Percentiles rank a stretch among this genome's conserved stretches.
Conservation (phyloP, 1,140 invertebrate species). For the Polyergus mexicanus region DNA sequence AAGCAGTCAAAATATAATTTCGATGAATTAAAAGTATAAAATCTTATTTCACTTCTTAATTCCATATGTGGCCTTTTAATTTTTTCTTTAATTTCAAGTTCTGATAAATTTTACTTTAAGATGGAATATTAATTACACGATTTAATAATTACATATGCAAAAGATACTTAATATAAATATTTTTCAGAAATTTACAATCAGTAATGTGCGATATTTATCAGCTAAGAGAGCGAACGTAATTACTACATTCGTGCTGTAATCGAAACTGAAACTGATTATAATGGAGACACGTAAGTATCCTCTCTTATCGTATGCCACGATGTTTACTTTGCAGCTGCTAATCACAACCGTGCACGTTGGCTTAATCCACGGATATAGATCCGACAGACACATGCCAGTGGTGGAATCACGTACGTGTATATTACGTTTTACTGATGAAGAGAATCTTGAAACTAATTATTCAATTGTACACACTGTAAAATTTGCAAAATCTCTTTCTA, state of each 20-base stretch:
- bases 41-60: too few species aligned
- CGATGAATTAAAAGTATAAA: not conserved
- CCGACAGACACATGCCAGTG: not conserved
- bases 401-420: not conserved
- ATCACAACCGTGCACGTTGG: slow-evolving; percentile 35
- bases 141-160: not conserved
- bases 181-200: not conserved
- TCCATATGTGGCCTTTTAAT: too few species aligned
- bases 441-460: slow-evolving; percentile 41
- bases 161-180: slow-evolving; percentile 6
- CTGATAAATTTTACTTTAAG: too few species aligned
- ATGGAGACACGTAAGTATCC: not conserved
- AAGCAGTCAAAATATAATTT: not conserved
- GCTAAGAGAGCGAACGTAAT: not conserved
- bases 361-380: slow-evolving; percentile 27
- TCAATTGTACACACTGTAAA: not conserved
- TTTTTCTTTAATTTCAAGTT: not conserved
- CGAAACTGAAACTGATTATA: slow-evolving; percentile 1
- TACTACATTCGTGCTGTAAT: not conserved
- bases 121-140: not conserved
- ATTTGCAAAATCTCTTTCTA: slow-evolving; percentile 10
- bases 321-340: slow-evolving; percentile 49
- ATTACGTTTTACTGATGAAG: not conserved
- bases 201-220: not conserved
- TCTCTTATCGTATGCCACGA: not conserved